Evolutionary conservation across 2,113 vertebrate species (phyloP).

Genomic region (Verasper variegatus): DNA sequence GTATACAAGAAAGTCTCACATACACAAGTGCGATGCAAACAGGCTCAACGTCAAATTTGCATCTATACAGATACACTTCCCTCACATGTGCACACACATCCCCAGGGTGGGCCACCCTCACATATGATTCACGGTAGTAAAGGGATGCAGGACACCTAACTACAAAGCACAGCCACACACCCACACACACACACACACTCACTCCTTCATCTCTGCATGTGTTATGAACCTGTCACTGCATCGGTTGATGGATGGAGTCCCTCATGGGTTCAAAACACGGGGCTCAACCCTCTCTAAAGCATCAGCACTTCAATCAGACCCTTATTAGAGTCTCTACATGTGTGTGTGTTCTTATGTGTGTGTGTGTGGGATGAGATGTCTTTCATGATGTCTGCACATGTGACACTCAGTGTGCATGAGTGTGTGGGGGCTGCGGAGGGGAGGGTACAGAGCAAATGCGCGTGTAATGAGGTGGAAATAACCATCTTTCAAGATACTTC

Average conservation of each 20-base stretch:
- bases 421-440: not conserved
- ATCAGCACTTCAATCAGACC: slow-evolving; percentile 54
- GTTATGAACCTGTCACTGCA: slow-evolving; percentile 44
- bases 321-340: slow-evolving; percentile 52
- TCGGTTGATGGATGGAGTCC: slow-evolving; percentile 38
- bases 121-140: slow-evolving; percentile 2
- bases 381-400: slow-evolving; percentile 37
- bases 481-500: slow-evolving; percentile 57
- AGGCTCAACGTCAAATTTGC: not conserved
- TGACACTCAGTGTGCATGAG: slow-evolving; percentile 2
- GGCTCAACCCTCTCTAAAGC: slow-evolving; percentile 35
- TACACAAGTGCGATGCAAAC: not conserved
- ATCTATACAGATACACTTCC: not conserved
- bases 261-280: slow-evolving; percentile 26
- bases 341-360: not conserved
- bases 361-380: slow-evolving; percentile 15
- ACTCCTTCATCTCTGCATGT: slow-evolving; percentile 40
- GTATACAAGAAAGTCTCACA: not conserved
- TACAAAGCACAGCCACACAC: slow-evolving; percentile 37
- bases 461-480: slow-evolving; percentile 61
- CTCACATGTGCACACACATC: not conserved
- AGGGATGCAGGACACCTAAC: slow-evolving; percentile 29
- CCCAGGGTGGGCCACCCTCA: slow-evolving; percentile 2
- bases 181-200: not conserved
- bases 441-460: slow-evolving; percentile 21